Evolutionary conservation across 2,113 vertebrate species (phyloP).

Genomic region (Grus americana): DNA sequence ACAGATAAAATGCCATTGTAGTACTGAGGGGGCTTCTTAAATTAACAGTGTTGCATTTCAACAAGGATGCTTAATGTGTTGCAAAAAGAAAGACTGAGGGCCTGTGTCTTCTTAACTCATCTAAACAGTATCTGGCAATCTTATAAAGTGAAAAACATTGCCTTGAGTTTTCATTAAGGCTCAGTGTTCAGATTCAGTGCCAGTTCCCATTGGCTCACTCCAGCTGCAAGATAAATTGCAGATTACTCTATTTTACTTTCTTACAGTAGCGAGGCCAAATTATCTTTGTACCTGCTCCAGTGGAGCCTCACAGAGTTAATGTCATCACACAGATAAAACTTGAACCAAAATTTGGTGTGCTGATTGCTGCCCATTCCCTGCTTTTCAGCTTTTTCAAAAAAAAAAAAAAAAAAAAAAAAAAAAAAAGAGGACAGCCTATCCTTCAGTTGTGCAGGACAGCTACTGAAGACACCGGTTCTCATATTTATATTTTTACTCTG

Average conservation of each 20-base stretch:
- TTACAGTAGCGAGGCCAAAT: background rate
- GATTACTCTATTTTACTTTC: background rate
- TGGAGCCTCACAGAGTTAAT: background rate
- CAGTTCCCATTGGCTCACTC: background rate
- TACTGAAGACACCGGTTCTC: background rate
- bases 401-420: background rate
- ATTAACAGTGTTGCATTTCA: background rate
- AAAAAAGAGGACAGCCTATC: background rate
- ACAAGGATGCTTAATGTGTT: background rate
- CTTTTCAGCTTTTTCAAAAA: background rate
- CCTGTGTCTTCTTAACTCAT: background rate
- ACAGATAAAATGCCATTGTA: background rate
- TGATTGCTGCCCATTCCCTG: background rate
- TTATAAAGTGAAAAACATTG: background rate
- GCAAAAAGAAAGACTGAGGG: background rate
- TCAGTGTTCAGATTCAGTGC: background rate
- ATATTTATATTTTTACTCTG: background rate
- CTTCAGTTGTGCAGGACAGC: background rate
- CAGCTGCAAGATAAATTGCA: background rate
- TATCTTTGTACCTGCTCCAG: background rate
- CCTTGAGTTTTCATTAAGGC: background rate
- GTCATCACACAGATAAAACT: background rate
- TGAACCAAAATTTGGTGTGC: background rate
- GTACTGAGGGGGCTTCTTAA: background rate
- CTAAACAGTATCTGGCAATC: background rate